Evolutionary conservation across 2,113 vertebrate species (phyloP).

Genomic region (Lagopus leucura): DNA sequence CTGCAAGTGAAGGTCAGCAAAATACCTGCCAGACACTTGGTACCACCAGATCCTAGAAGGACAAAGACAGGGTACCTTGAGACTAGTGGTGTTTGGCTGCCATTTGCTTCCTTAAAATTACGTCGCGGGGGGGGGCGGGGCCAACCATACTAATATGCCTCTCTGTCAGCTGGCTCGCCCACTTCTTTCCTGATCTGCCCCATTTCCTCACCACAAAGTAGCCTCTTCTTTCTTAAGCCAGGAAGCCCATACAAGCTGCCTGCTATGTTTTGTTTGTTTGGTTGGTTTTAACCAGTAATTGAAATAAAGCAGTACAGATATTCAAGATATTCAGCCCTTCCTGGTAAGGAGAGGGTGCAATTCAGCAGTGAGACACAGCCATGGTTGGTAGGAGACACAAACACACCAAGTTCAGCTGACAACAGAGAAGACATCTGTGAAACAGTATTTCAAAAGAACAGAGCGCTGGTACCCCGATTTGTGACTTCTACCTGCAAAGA

Average conservation of each 20-base stretch:
- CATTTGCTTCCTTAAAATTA: background rate
- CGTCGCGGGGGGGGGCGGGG: too few species aligned
- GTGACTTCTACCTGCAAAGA: background rate
- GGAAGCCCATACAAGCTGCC: background rate
- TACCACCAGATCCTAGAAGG: background rate
- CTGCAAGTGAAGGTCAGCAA: background rate
- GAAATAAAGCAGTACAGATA: background rate
- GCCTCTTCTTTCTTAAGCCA: background rate
- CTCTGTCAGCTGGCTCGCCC: background rate
- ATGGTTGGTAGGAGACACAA: background rate
- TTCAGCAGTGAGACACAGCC: rapidly evolving
- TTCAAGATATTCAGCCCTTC: background rate
- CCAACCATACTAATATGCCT: background rate
- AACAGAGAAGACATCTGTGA: background rate
- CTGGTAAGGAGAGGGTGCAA: background rate
- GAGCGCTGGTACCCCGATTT: background rate
- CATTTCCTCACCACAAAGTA: background rate
- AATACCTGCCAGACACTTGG: background rate
- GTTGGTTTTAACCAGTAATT: background rate
- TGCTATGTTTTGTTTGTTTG: background rate
- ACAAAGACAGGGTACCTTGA: background rate
- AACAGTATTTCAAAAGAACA: background rate
- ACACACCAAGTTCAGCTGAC: rapidly evolving
- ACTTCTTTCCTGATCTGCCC: background rate
- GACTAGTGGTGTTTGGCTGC: background rate